Base-by-base conservation (phyloP, 2,797 vertebrate genomes). In the Toxotes lorentzi region DNA sequence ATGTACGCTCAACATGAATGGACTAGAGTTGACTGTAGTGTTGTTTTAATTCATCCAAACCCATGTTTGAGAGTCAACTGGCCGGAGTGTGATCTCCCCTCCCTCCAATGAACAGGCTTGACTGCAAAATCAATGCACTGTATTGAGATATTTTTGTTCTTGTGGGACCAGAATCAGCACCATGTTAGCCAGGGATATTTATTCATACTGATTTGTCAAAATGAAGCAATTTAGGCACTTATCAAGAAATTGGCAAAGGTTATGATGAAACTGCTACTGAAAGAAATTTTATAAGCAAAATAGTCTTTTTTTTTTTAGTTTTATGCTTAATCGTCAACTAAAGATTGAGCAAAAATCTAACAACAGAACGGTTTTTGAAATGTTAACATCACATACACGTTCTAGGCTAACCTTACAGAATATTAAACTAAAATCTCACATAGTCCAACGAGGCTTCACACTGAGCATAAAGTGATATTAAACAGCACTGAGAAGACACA, bases 221-320 rank as follows among this genome's bases (percentile, higher is more conserved):
- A 86, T 77, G 75, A 91, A 87, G 86, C 84, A 93, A 93, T 93
- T 90, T 92, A 93, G 93, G 93, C 92, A 94, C 93, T 94, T 94
- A 83, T 93, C 65, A 93, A 94, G 84, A 91, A 88, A 88, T 74
- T 87, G 82, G 87, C 79, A 83, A 90, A 81, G 77, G 70, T 79
- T 80, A 83, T 45, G 51, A 81, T 75, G 64, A 87, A 85, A 88
- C 56, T 58, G 81, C 81, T 79, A 71, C 76, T 73, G 70, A 85
- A 85, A 86, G 14, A 86, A 76, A 78, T 58, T 59, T 58, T n/a
- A 70, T 47, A 70, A 85, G 78, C 71, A 80, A 91, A 88, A 89
- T 75, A 76, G 76, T 70, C 75, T 4, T 30, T 11, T 35, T 35
- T 59, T 32, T 47, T 73, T 67, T 63, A 56, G 54, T 79, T 77